Conservation (phyloP, 2,113 vertebrate genomes). For the Cyphomyrus plagiostoma region DNA sequence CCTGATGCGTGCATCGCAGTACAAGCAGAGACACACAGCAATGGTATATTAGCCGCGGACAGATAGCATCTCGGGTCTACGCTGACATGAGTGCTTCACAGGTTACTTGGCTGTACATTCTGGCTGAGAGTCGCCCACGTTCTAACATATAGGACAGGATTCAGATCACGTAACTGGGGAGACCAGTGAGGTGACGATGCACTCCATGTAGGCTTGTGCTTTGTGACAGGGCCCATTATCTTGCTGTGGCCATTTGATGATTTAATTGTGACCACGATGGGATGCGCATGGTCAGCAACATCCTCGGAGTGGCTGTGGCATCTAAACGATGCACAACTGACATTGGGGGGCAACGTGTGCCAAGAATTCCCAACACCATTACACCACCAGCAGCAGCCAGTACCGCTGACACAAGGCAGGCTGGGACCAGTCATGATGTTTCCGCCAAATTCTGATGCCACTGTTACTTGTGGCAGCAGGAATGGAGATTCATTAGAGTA, state of each 20-base stretch:
- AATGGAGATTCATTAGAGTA: not conserved
- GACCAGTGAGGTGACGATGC: not conserved
- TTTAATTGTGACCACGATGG: not conserved
- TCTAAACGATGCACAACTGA: not conserved
- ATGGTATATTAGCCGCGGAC: not conserved
- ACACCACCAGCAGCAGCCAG: not conserved
- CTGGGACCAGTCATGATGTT: not conserved
- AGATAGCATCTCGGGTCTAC: not conserved
- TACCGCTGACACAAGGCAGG: not conserved
- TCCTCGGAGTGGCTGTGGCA: not conserved
- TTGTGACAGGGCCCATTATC: not conserved
- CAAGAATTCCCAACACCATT: not conserved
- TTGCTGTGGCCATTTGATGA: not conserved
- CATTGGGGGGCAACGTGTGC: not conserved
- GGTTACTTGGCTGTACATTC: not conserved
- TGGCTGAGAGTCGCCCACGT: not conserved
- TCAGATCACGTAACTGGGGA: not conserved
- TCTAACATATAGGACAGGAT: not conserved
- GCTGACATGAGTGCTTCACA: not conserved
- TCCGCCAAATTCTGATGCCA: not conserved
- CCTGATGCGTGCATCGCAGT: not conserved
- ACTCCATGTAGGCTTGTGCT: not conserved
- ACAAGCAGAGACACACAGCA: not conserved
- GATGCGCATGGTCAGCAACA: not conserved
- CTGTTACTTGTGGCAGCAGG: not conserved